Base-by-base conservation (phyloP, 2,888 invertebrate species). In the Synergus gifuensis region DNA sequence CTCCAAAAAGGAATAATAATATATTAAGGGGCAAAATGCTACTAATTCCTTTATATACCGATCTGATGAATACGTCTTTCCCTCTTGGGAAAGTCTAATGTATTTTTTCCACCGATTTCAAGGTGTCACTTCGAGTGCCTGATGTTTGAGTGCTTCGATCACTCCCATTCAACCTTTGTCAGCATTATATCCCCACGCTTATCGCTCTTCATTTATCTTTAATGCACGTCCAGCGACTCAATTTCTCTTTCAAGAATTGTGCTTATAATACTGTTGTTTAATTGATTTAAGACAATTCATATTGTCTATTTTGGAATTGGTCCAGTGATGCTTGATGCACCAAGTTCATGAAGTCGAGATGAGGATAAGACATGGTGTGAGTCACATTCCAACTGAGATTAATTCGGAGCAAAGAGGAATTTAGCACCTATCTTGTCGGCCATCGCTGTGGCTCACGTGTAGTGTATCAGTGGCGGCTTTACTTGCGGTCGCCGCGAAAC, bases 21-120 rank as follows among this genome's bases (percentile, higher is more conserved):
- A 91, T 89, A 91, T 92, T 91, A 91, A 90, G 88, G 91, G 87
- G 87, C 87, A 90, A 91, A 91, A 91, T 88, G 88, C 88, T 88
- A 86, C 90, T 91, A 91, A 91, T 91, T 88, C 91, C 85, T 89
- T 90, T 90, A 85, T 89, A 84, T 82, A 64, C 22, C 73, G 76
- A 49, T 73, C 80, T 81, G 85, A 78, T 80, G 86, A 83, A 90
- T 89, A 83, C 85, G 83, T 87, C 87, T 87, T 88, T 87, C 85
- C 88, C 88, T 86, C 85, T 87, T 88, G 87, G 88, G 88, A 89
- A 88, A 88, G 87, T 87, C 83, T 89, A 89, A 89, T 91, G 87
- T 90, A 88, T 89, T 89, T 88, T 88, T 85, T 84, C 78, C 82
- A 81, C 81, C 79, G 80, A 84, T 85, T 84, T 82, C 69, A 76